These are phyloP conservation scores for Microdon myrmicae DNA, from an alignment of 2,888 invertebrate genomes.

Conservation along the genomic window DNA sequence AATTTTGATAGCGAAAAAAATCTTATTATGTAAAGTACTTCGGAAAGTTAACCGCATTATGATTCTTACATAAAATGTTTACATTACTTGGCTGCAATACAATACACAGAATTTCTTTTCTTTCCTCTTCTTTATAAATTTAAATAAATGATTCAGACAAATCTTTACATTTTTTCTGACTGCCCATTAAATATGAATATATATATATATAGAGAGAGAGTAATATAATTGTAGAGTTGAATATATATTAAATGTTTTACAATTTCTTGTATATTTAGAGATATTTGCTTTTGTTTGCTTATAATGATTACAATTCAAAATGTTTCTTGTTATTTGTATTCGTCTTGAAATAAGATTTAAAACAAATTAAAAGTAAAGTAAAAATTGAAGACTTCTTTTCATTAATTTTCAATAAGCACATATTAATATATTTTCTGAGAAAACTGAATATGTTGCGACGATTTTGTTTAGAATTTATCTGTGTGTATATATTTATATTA, in stretches of 20 bases:
- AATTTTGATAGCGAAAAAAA: conserved; percentile 5
- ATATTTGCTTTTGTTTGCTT: conserved; percentile 32
- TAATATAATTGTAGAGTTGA: conserved; percentile 53
- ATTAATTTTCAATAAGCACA: too few relatives aligned
- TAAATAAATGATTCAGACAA: conserved; percentile 56
- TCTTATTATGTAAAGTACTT: too few relatives aligned
- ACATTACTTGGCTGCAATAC: too few relatives aligned
- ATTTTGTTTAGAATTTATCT: background rate
- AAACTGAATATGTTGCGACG: background rate
- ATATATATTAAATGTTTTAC: conserved; percentile 53
- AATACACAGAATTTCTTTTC: too few relatives aligned
- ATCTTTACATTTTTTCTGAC: conserved; percentile 58
- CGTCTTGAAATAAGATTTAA: too few relatives aligned
- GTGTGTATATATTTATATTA: too few relatives aligned
- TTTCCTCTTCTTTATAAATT: conserved; percentile 30
- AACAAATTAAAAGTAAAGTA: too few relatives aligned
- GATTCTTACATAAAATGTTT: background rate
- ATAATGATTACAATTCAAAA: too few relatives aligned
- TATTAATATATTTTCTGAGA: too few relatives aligned
- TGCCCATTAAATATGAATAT: conserved; percentile 55
- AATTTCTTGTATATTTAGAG: conserved; percentile 36
- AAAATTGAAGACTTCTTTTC: too few relatives aligned
- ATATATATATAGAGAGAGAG: conserved; percentile 43
- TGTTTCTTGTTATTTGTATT: too few relatives aligned
- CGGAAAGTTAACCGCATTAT: too few relatives aligned